These are phyloP conservation scores for Halcyon badia DNA, from an alignment of 2,797 vertebrate species.

Conservation along the genomic window DNA sequence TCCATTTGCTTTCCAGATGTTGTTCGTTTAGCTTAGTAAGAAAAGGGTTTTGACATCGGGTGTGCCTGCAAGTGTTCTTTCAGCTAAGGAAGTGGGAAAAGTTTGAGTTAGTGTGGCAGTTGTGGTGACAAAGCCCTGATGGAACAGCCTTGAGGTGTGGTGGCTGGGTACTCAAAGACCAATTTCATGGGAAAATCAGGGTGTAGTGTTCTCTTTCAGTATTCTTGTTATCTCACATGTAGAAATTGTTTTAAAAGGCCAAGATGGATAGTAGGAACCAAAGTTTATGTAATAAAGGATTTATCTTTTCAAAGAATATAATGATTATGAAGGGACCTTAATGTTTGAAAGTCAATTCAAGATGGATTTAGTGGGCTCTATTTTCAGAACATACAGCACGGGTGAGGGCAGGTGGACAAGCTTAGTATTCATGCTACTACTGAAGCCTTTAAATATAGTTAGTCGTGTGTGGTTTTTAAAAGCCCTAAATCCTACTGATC, in stretches of 20 bases:
- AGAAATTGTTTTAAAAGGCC: neutral
- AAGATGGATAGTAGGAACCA: neutral
- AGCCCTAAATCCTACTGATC: neutral
- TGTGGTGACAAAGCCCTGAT: neutral
- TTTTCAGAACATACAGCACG: neutral
- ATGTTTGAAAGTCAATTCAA: neutral
- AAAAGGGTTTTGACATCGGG: neutral
- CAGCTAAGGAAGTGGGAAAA: neutral
- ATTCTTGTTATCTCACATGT: neutral
- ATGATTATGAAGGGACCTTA: neutral
- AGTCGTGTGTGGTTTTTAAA: neutral
- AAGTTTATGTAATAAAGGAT: neutral
- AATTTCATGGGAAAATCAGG: neutral
- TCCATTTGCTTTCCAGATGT: constrained; percentile 47
- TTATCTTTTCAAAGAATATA: neutral
- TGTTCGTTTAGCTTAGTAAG: neutral
- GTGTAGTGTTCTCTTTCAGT: neutral
- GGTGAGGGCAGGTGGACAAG: neutral
- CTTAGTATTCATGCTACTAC: neutral
- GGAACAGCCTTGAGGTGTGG: neutral
- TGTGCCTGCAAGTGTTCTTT: neutral
- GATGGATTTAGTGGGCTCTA: neutral
- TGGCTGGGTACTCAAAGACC: neutral
- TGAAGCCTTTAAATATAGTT: neutral
- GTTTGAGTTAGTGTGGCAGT: neutral